Base-by-base conservation (phyloP, 2,888 invertebrate genomes). In the Microctonus hyperodae region DNA sequence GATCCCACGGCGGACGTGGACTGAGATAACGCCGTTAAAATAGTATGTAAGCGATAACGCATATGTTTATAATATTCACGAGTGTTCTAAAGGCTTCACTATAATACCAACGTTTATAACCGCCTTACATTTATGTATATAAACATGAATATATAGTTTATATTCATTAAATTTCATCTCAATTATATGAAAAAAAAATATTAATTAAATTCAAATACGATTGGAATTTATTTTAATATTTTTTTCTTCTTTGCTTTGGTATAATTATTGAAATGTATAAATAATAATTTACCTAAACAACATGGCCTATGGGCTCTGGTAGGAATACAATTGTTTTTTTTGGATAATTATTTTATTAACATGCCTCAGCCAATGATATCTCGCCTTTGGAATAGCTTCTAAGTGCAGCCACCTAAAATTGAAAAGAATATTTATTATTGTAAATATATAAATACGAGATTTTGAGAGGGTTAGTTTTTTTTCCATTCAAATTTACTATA, bases 291-390 rank as follows among this genome's bases (percentile, higher is more conserved):
- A 83, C 83, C 83, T 83, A 80, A 80, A 81, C 78, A 82, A 82
- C 83, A 83, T 83, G 78, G 82, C 81, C 79, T 75, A 73, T 65
- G 76, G 72, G 77, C 79, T 78, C 83, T 78, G 79, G 76, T 79
- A 77, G 71, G 76, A 83, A 81, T 77, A 82, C 74, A 72, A 75
- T 74, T 72, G 78, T 75, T 75, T 72, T 72, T 75, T 73, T 72
- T 75, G 74, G 72, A 78, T n/a, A n/a, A n/a, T 78, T 83, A 83
- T 78, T 80, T 80, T 69, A 75, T 74, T 71, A 76, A 74, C 83
- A 83, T 83, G 72, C 75, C 78, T 78, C 73, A 76, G 76, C 79
- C 78, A 79, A 73, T 76, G 68, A 69, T 73, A 75, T 76, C 76
- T 79, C 75, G 72, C 76, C 68, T 73, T 76, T 76, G 76, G 72